Evolutionary conservation across 1,140 invertebrate species (phyloP), one percentile per base, ranked within the genome.

Genomic region (Sarcophaga bullata): DNA sequence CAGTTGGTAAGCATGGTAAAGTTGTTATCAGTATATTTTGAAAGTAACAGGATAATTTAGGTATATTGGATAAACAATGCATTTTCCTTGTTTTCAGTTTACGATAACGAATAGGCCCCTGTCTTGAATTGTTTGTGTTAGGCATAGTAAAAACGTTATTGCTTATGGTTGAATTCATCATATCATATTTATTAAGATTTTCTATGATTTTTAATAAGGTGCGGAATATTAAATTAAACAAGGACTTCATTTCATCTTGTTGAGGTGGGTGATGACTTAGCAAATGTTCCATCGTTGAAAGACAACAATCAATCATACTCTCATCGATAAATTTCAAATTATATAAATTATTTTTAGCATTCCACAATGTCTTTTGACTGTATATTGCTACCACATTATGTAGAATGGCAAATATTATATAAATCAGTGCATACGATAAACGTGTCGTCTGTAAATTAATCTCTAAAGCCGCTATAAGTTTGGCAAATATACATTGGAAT

Each of bases 391-490:
- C 68, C 25, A 89, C 80, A 81, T 89, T 89, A 81, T 86, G 86
- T 9, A 89, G 83, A 0, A 85, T 89, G 15, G 86, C 86, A 83
- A 89, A 89, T 80, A 89, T 86, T 1, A 89, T 84, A 80, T 73
- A 84, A n/a, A 73, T 84, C n/a, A 58, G 46, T 8, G 52, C 68
- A 47, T 73, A 62, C n/a, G 80, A 17, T 47, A 84, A 80, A 47
- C 62, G 58, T 2, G 81, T 15, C 1, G 6, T 80, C 3, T 80
- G 75, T 58, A 25, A 25, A 62, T 80, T 80, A 72, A 62, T 80
- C 82, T 82, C 73, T 9, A 82, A 54, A 4, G 80, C 81, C 3
- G 37, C 62, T 5, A 75, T 49, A 6, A 82, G 46, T 54, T 78
- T 84, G 62, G 72, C 52, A 72, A 87, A 83, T 37, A 85, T 84